Evolutionary conservation across 2,113 vertebrate species (phyloP).

Genomic region (Peucedramus taeniatus): DNA sequence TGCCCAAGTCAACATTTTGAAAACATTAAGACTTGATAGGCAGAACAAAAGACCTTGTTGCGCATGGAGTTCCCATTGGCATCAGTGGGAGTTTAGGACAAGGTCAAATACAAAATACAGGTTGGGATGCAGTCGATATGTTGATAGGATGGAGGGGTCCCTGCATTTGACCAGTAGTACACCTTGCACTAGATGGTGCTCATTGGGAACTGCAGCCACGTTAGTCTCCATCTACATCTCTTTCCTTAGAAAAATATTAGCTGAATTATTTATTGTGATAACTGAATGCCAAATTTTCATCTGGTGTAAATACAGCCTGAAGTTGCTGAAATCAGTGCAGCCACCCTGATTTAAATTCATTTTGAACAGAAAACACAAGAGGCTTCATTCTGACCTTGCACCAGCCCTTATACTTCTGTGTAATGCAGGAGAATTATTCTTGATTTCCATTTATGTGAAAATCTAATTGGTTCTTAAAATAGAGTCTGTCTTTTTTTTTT

Average conservation of each 20-base stretch:
- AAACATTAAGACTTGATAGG: not conserved
- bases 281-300: not conserved
- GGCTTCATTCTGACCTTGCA: constrained; percentile 53
- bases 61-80: not conserved
- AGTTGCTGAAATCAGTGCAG: constrained; percentile 47
- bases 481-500: constrained; percentile 43
- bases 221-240: not conserved
- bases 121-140: not conserved
- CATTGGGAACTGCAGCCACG: not conserved
- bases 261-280: constrained; percentile 7
- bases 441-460: constrained; percentile 60
- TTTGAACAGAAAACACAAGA: constrained; percentile 57
- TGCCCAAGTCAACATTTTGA: not conserved
- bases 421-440: constrained; percentile 52
- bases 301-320: not conserved
- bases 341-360: constrained; percentile 59
- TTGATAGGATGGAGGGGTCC: not conserved
- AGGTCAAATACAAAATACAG: not conserved
- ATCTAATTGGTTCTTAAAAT: constrained; percentile 62
- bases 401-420: constrained; percentile 38
- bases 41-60: not conserved
- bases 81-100: not conserved
- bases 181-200: not conserved
- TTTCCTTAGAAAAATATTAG: not conserved
- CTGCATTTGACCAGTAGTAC: not conserved